Evolutionary conservation across 2,797 vertebrate genomes (phyloP).

Genomic region (Anabas testudineus): DNA sequence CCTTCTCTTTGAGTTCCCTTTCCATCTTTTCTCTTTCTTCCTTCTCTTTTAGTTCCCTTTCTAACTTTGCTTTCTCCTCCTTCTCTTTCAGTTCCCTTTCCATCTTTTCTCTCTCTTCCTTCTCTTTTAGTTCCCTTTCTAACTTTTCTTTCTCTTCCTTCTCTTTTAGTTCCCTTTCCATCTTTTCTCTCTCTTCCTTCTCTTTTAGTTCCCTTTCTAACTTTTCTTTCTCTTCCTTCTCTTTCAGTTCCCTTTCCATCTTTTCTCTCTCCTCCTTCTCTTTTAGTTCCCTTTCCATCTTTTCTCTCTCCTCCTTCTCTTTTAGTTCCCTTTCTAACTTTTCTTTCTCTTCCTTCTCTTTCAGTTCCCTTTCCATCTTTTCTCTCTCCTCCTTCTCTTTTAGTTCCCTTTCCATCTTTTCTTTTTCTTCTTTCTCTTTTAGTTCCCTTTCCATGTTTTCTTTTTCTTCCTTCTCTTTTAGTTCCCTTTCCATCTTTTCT

Average conservation of each 20-base stretch:
- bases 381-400: neutral
- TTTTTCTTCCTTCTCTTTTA: too few species aligned
- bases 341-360: constrained; percentile 22
- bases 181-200: constrained; percentile 9
- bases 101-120: constrained; percentile 24
- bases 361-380: too few species aligned
- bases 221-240: constrained; percentile 30
- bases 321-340: constrained; percentile 34
- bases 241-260: neutral
- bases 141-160: constrained; percentile 30
- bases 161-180: constrained; percentile 29
- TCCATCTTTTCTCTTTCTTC: constrained; percentile 25
- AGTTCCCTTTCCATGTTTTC: too few species aligned
- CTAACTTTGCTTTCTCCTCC: constrained; percentile 24
- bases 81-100: constrained; percentile 22
- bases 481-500: constrained; percentile 32
- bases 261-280: constrained; percentile 18
- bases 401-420: constrained; percentile 24
- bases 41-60: constrained; percentile 10
- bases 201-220: neutral
- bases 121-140: constrained; percentile 24
- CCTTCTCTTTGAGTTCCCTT: constrained; percentile 11
- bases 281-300: constrained; percentile 4
- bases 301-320: constrained; percentile 23
- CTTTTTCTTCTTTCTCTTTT: constrained; percentile 34